Evolutionary conservation across 2,113 vertebrate genomes (phyloP).

Genomic region (Galemys pyrenaicus): DNA sequence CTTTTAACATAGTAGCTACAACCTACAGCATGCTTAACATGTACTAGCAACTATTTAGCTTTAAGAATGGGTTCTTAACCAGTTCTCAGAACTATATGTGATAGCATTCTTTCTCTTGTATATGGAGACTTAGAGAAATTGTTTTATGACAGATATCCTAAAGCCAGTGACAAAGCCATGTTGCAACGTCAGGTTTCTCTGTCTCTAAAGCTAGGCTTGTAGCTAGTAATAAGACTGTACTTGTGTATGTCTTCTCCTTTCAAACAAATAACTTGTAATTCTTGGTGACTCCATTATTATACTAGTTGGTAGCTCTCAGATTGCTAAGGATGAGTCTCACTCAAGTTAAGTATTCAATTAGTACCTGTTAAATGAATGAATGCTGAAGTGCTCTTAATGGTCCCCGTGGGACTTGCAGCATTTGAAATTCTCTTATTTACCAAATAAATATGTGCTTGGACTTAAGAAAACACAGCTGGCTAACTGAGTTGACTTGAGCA

Average conservation of each 20-base stretch:
- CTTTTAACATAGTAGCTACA: not conserved
- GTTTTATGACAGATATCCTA: not conserved
- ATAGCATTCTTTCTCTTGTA: not conserved
- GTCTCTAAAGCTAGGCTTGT: not conserved
- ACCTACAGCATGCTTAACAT: not conserved
- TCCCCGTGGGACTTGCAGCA: not conserved
- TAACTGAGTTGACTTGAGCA: conserved; percentile 22
- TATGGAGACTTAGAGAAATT: not conserved
- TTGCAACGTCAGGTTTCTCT: not conserved
- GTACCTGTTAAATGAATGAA: conserved; percentile 33
- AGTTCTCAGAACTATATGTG: not conserved
- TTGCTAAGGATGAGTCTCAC: not conserved
- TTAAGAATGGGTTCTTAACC: not conserved
- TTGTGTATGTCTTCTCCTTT: not conserved
- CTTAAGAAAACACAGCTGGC: conserved; percentile 65
- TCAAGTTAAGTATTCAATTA: conserved; percentile 23
- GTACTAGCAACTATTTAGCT: not conserved
- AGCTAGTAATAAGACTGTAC: not conserved
- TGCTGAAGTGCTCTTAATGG: conserved; percentile 17
- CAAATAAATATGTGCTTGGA: conserved; percentile 58
- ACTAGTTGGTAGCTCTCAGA: not conserved
- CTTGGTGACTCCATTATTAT: not conserved
- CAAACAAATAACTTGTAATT: not conserved
- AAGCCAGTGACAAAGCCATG: not conserved
- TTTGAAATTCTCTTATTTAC: conserved; percentile 46